Percentiles rank a stretch among this genome's conserved stretches.
Evolutionary conservation across 1,140 invertebrate genomes (phyloP).

Genomic region (Capitella teleta): DNA sequence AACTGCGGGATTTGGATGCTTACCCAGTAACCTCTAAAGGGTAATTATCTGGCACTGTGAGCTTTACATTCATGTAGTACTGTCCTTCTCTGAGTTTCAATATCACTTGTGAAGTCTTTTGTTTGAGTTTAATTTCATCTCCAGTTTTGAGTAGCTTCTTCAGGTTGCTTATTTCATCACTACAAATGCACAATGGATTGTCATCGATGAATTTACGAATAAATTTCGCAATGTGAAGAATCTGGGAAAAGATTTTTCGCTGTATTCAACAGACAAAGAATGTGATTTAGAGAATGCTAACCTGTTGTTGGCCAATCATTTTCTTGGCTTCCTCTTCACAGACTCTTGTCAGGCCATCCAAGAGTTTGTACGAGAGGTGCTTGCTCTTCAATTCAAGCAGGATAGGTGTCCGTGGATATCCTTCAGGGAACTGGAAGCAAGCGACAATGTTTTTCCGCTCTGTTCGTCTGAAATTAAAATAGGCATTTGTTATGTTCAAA

Average conservation of each 20-base stretch:
- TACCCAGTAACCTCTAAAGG: conserved; percentile 50
- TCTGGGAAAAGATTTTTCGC: conserved; percentile 27
- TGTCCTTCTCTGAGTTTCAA: conserved; percentile 50
- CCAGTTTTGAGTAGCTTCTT: conserved; percentile 41
- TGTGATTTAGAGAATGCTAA: conserved; percentile 6
- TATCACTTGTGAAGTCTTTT: conserved; percentile 53
- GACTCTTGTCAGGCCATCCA: conserved; percentile 51
- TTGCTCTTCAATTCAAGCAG: conserved; percentile 64
- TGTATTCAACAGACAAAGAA: not conserved
- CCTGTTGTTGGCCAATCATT: conserved; percentile 47
- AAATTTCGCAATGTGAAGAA: conserved; percentile 51
- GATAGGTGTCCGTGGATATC: conserved; percentile 50
- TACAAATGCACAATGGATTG: conserved; percentile 61
- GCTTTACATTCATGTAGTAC: conserved; percentile 52
- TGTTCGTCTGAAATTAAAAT: conserved; percentile 43
- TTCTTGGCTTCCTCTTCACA: conserved; percentile 57
- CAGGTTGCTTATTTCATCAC: conserved; percentile 58
- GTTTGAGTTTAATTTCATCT: conserved; percentile 56
- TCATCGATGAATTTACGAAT: conserved; percentile 57
- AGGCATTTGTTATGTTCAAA: not conserved
- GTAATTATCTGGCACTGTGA: conserved; percentile 57
- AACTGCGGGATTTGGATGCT: too few species aligned
- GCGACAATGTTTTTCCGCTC: conserved; percentile 52
- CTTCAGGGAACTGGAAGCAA: conserved; percentile 55
- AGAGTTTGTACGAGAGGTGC: conserved; percentile 53